phyloP scores from a whole-genome alignment of 2,888 invertebrate species.

The Clitarchus hookeri region DNA sequence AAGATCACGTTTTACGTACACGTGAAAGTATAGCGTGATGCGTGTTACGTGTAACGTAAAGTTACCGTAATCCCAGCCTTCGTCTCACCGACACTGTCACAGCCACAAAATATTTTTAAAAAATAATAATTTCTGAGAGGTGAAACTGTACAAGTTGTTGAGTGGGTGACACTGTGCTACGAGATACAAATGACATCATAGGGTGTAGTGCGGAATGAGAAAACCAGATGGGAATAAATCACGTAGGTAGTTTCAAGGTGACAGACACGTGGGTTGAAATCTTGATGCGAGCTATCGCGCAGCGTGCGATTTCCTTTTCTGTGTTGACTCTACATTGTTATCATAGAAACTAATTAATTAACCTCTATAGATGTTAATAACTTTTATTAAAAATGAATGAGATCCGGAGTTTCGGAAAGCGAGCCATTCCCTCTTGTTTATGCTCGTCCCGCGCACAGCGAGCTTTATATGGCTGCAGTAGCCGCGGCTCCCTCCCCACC shows the following conservation, averaged over 20 bases:
- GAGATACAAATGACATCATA: slow-evolving; percentile 31
- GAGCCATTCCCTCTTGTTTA: slow-evolving; percentile 35
- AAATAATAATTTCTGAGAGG: not conserved
- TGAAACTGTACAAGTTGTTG: not conserved
- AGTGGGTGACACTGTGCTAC: not conserved
- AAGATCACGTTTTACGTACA: no score
- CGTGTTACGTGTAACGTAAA: no score
- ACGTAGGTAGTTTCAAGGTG: slow-evolving; percentile 31
- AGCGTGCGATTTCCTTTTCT: not conserved
- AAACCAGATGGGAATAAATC: slow-evolving; percentile 30
- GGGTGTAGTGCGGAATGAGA: slow-evolving; percentile 32
- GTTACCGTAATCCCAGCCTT: no score
- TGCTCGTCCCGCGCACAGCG: slow-evolving; percentile 32
- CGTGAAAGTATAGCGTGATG: no score
- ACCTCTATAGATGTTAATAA: not conserved
- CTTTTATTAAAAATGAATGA: slow-evolving; percentile 4
- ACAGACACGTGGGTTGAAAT: slow-evolving; percentile 27
- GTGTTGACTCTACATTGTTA: no score
- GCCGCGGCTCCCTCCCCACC: slow-evolving; percentile 31
- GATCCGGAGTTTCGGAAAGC: slow-evolving; percentile 10
- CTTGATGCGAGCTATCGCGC: not conserved
- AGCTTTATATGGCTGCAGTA: slow-evolving; percentile 42
- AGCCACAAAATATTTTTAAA: no score
- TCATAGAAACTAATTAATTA: not conserved
- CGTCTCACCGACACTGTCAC: no score